Conservation (phyloP, 2,113 vertebrate genomes). For the Perca fluviatilis region DNA sequence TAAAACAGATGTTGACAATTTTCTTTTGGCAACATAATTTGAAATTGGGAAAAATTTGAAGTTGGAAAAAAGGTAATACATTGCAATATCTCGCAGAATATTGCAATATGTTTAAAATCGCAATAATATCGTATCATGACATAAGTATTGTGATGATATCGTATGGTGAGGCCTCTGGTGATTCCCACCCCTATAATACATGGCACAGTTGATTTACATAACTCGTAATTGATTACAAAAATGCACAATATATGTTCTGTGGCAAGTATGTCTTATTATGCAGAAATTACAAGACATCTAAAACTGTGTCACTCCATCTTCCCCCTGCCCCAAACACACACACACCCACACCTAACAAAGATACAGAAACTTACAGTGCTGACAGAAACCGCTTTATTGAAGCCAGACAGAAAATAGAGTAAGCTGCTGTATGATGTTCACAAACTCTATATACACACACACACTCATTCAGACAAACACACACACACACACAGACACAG, state of each 20-base stretch:
- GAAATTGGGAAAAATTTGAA: too few relatives aligned
- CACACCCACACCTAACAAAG: neutral
- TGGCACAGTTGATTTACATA: neutral
- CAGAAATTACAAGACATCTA: neutral
- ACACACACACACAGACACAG: neutral
- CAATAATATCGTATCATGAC: too few relatives aligned
- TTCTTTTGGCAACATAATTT: too few relatives aligned
- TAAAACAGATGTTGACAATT: too few relatives aligned
- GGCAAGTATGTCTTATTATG: neutral
- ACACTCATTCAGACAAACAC: neutral
- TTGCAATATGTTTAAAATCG: too few relatives aligned
- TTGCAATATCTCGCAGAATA: too few relatives aligned
- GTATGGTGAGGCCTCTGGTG: too few relatives aligned
- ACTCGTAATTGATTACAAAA: neutral
- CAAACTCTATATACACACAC: constrained; percentile 1
- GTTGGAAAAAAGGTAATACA: too few relatives aligned
- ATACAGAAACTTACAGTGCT: neutral
- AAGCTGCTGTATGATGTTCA: constrained; percentile 38
- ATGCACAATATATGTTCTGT: neutral
- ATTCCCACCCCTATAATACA: neutral
- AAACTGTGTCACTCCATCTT: neutral
- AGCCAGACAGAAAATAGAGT: constrained; percentile 40
- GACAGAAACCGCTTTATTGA: constrained; percentile 54
- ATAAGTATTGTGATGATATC: too few relatives aligned
- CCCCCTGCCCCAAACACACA: neutral